phyloP scores from a whole-genome alignment of 2,113 vertebrate genomes.

The Xiphophorus hellerii region DNA sequence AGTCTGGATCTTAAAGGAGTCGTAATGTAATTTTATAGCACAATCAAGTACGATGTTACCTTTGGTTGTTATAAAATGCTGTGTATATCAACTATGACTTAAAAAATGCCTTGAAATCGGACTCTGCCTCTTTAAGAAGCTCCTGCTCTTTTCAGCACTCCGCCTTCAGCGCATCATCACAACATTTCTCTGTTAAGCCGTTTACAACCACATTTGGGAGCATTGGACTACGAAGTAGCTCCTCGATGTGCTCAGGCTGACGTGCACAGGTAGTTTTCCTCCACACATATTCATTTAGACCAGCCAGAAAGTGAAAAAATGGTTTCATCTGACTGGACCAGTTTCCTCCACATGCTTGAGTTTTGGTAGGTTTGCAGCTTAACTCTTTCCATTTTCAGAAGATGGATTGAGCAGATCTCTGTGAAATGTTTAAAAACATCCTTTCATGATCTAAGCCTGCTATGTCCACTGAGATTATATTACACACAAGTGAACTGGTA shows the following conservation, averaged over 20 bases:
- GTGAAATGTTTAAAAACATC: not conserved
- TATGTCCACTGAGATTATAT: not conserved
- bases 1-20: no score
- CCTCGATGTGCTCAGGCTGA: not conserved
- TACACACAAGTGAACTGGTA: not conserved
- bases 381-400: not conserved
- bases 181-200: no score
- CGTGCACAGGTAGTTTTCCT: not conserved
- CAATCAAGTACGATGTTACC: no score
- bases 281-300: not conserved
- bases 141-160: no score
- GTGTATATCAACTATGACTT: no score
- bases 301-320: not conserved
- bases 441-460: not conserved
- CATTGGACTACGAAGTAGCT: no score
- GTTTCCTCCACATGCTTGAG: not conserved
- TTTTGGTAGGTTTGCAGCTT: not conserved
- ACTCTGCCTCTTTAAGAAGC: no score
- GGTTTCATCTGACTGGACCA: not conserved
- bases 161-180: no score
- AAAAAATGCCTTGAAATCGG: no score
- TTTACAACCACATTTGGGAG: no score
- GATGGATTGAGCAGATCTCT: not conserved
- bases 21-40: no score
- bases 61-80: no score